Percentiles rank a stretch among this genome's conserved stretches.
These are phyloP conservation scores for Diogma glabrata DNA, from an alignment of 2,888 invertebrate species.

Conservation along the genomic window DNA sequence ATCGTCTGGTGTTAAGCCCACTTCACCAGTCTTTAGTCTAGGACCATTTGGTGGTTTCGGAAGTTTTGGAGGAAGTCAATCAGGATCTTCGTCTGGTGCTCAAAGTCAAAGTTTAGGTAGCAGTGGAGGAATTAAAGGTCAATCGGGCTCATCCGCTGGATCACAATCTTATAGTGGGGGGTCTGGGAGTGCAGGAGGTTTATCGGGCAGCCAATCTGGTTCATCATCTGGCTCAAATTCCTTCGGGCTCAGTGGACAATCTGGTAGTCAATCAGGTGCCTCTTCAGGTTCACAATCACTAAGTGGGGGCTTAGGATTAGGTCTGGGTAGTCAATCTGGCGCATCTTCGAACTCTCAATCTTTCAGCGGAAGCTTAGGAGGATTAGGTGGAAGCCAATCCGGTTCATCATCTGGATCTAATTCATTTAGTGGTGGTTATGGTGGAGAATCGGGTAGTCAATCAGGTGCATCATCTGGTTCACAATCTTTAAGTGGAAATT, in stretches of 20 bases:
- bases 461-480: constrained; percentile 1
- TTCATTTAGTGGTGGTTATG: background rate
- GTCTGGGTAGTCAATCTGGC: background rate
- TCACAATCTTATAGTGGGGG: background rate
- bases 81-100: background rate
- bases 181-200: background rate
- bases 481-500: background rate
- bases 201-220: background rate
- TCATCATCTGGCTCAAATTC: background rate
- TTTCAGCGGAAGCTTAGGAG: background rate
- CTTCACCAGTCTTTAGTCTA: too few species aligned
- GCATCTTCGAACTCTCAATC: background rate
- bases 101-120: background rate
- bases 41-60: background rate
- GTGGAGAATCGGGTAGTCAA: background rate
- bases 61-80: too few species aligned
- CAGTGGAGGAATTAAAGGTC: too few species aligned
- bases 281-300: constrained; percentile 3
- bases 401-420: background rate
- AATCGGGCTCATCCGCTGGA: background rate
- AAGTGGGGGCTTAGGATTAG: background rate
- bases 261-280: constrained; percentile 1
- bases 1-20: too few species aligned
- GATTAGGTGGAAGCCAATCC: background rate
- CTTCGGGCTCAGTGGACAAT: background rate